Evolutionary conservation across 2,113 vertebrate genomes (phyloP).

Genomic region (Pseudonaja textilis): DNA sequence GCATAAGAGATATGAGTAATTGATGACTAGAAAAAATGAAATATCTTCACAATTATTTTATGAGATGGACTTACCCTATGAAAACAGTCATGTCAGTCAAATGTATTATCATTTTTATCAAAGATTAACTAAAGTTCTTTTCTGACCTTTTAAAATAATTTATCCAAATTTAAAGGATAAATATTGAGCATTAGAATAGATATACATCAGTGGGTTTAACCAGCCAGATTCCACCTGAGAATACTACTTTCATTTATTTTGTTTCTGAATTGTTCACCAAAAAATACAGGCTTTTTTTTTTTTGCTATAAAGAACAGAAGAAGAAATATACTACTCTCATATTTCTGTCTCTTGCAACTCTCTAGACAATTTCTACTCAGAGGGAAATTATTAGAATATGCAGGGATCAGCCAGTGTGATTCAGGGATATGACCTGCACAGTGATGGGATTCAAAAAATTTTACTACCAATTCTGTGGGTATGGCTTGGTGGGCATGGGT

Average conservation of each 20-base stretch:
- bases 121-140: constrained; percentile 30
- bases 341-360: not conserved
- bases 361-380: not conserved
- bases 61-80: constrained; percentile 18
- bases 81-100: constrained; percentile 2
- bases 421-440: not conserved
- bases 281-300: not conserved
- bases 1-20: constrained; percentile 26
- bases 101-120: not conserved
- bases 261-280: not conserved
- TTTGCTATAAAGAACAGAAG: not conserved
- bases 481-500: no score
- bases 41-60: constrained; percentile 19
- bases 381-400: not conserved
- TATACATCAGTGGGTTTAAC: constrained; percentile 29
- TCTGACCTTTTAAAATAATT: constrained; percentile 36
- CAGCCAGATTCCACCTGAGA: constrained; percentile 41
- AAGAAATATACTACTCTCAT: not conserved
- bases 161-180: constrained; percentile 45
- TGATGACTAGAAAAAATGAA: constrained; percentile 25
- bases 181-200: constrained; percentile 35
- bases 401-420: not conserved
- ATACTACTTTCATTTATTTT: constrained; percentile 27
- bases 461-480: no score
- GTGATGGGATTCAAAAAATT: no score